Base-by-base conservation (phyloP, 2,888 invertebrate genomes). In the Iselma pallidipennis region DNA sequence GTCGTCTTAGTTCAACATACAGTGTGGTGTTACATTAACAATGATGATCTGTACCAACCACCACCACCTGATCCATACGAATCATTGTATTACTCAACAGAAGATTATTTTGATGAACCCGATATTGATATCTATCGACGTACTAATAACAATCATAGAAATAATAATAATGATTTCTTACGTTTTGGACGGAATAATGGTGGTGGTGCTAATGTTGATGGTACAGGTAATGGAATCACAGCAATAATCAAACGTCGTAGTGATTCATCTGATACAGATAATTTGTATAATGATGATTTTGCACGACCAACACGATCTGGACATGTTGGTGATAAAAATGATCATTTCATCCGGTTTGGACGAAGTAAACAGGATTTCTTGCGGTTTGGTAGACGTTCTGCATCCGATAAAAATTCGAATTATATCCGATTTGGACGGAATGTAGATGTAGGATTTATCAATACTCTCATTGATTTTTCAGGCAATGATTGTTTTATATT, bases 261-360 rank as follows among this genome's bases (percentile, higher is more conserved):
- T 9, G 61, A 66, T 45, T 23, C 9, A 4, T 42, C 42, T 10
- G n/a, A 21, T 45, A 21, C 21, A 28, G 67, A 71, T 48, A 66
- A 70, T 33, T 23, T 12, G 1, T 71, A 69, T 23, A 61, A 69
- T 5, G 69, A 68, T 21, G 70, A 74, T 19, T 69, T 69, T 1
- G 70, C 71, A 6, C 52, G 70, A 49, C 73, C 72, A 3, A 69
- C 73, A 2, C 61, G 73, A 54, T 69, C 69, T 3, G 74, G 72
- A 28, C 69, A 69, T 57, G 59, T 61, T 51, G 52, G 52, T n/a
- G 67, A 71, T 54, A 74, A 74, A 53, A 75, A 73, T 58, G 74
- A 75, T 52, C 67, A 72, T 49, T 74, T 76, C 57, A 70, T 76
- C 25, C 66, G 76, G 60, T 76, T 74, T 57, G 76, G 75, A 14